Base-by-base conservation (phyloP, 2,113 vertebrate genomes). In the Nibea coibor region DNA sequence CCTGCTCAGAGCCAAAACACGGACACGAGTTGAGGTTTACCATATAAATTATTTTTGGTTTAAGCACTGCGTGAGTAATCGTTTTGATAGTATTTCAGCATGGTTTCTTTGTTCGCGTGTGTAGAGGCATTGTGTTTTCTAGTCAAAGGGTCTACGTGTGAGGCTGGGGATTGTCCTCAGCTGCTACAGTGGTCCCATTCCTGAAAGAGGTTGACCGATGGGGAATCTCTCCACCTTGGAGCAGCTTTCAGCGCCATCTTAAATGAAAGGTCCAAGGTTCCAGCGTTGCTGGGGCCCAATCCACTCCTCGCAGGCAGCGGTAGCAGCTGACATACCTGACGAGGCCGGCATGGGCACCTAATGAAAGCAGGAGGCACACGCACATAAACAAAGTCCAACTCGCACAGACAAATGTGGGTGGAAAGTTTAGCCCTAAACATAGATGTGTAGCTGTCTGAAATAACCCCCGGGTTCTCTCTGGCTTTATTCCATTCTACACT, bases 261-360 rank as follows among this genome's bases (percentile, higher is more conserved):
- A 91, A 90, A 93, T 93, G 83, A 92, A 91, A 91, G 87, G 84
- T 91, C 86, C 89, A 43, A 73, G 77, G 81, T 85, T 84, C 83
- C 82, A 85, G 67, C 65, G 1, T 64, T 72, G 74, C 77, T 58
- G 77, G 66, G 61, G 28, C 51, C 63, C 51, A 42, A 56, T 86
- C 70, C 82, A 28, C 77, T 78, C 47, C 82, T 88, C 86, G 50
- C 72, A 82, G 82, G 78, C 81, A 19, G 26, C 68, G 72, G 74
- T 28, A 90, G 86, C 93, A 94, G 93, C 92, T 93, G 93, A 87
- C 93, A 94, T 92, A 91, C 89, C 87, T 92, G 89, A 87, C 28
- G 12, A 81, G 72, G 85, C 81, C 79, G 20, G 63, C 70, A 61
- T 86, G 85, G 88, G 86, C 81, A 78, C 78, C 78, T 75, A 83